Conservation (phyloP, 2,888 invertebrate genomes). For the Biston betularia region DNA sequence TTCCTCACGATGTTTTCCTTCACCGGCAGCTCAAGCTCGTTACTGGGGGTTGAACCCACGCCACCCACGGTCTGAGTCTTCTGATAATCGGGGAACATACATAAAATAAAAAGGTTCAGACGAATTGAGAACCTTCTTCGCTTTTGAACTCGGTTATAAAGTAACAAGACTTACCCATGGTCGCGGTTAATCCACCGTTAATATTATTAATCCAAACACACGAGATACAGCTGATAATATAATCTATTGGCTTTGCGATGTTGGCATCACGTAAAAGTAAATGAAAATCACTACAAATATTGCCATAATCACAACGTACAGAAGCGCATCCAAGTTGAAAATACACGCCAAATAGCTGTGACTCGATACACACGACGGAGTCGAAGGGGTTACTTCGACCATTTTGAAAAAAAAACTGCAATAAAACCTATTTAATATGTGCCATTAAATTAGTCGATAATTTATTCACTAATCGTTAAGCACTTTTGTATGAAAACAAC, state of each 20-base stretch:
- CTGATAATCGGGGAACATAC: too few relatives aligned
- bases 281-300: constrained; percentile 62
- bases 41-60: too few relatives aligned
- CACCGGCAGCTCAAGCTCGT: too few relatives aligned
- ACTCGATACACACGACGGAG: constrained; percentile 15
- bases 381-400: background rate
- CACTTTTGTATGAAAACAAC: too few relatives aligned
- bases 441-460: too few relatives aligned
- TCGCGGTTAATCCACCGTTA: constrained; percentile 3
- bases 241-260: constrained; percentile 33
- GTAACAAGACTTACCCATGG: constrained; percentile 13
- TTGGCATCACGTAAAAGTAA: constrained; percentile 53
- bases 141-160: too few relatives aligned
- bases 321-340: constrained; percentile 63
- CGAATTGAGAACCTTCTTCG: too few relatives aligned
- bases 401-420: constrained; percentile 12
- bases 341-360: constrained; percentile 57
- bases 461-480: too few relatives aligned
- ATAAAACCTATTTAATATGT: background rate
- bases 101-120: too few relatives aligned
- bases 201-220: constrained; percentile 13
- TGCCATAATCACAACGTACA: constrained; percentile 58
- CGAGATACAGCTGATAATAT: constrained; percentile 9
- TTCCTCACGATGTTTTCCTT: too few relatives aligned
- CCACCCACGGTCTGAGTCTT: too few relatives aligned